phyloP scores from a whole-genome alignment of 1,140 invertebrate species.

The Magallana ariakensis region DNA sequence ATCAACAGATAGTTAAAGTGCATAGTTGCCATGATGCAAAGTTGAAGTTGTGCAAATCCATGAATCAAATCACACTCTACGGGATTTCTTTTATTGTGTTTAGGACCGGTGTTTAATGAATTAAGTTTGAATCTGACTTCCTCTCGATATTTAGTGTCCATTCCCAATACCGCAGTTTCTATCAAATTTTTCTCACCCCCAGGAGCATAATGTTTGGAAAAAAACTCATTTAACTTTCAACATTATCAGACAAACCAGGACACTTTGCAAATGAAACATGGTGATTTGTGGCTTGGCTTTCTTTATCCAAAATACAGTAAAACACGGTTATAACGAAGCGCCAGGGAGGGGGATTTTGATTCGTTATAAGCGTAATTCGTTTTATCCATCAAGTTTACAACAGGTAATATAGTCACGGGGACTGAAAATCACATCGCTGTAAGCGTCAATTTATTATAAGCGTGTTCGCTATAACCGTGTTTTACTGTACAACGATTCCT shows the following conservation, averaged over 20 bases:
- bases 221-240: conserved; percentile 62
- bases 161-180: neutral
- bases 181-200: neutral
- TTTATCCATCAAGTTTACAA: no score
- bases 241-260: conserved; percentile 66
- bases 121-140: neutral
- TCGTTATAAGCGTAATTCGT: no score
- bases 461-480: no score
- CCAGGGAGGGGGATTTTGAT: no score
- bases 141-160: neutral
- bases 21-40: conserved; percentile 62
- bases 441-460: no score
- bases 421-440: no score
- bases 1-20: conserved; percentile 73
- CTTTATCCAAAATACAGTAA: conserved; percentile 86
- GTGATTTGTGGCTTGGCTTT: conserved; percentile 74
- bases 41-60: conserved; percentile 73
- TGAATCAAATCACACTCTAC: conserved; percentile 70
- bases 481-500: conserved; percentile 82
- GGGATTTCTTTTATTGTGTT: conserved; percentile 61
- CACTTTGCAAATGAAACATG: conserved; percentile 65
- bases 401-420: no score
- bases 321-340: no score
- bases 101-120: conserved; percentile 37
- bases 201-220: conserved; percentile 4